These are phyloP conservation scores for Sebastes kiyomatsui DNA, from an alignment of 2,797 vertebrate genomes.

Conservation along the genomic window DNA sequence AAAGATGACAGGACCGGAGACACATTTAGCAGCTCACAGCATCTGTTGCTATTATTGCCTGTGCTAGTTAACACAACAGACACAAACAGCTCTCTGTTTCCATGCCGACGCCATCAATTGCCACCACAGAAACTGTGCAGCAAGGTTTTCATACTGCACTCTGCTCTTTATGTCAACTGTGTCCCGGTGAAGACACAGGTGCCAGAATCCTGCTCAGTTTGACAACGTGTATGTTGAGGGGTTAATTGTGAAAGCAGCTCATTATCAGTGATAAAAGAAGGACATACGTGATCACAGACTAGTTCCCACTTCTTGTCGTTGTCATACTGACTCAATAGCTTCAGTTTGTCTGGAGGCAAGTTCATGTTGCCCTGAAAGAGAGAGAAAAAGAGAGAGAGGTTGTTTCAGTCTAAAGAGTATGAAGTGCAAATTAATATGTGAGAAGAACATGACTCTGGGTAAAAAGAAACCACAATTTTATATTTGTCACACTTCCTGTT, in stretches of 20 bases:
- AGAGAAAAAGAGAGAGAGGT: neutral
- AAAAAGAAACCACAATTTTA: neutral
- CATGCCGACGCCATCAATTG: slow-evolving; percentile 52
- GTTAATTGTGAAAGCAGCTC: neutral
- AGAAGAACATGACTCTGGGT: neutral
- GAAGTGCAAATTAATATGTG: neutral
- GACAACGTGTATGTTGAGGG: neutral
- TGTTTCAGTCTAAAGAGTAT: neutral
- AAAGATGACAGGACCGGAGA: neutral
- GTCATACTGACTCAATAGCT: slow-evolving; percentile 91
- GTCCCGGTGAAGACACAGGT: neutral
- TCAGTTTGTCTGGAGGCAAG: slow-evolving; percentile 94
- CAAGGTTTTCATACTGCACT: slow-evolving; percentile 6
- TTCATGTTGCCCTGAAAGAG: slow-evolving; percentile 92
- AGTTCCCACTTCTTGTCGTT: slow-evolving; percentile 99
- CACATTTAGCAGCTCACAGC: neutral
- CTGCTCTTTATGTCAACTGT: slow-evolving; percentile 9
- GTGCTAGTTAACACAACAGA: slow-evolving; percentile 18
- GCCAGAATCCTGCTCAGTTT: neutral
- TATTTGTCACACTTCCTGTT: neutral
- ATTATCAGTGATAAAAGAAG: neutral
- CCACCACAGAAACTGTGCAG: slow-evolving; percentile 40
- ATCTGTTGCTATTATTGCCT: slow-evolving; percentile 5
- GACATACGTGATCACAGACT: slow-evolving; percentile 92
- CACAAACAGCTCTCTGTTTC: slow-evolving; percentile 52